A percentile compares a stretch with the other conserved stretches of the same genome.
Evolutionary conservation across 2,113 vertebrate species (phyloP).

Genomic region (Psittacula cyanocephala): DNA sequence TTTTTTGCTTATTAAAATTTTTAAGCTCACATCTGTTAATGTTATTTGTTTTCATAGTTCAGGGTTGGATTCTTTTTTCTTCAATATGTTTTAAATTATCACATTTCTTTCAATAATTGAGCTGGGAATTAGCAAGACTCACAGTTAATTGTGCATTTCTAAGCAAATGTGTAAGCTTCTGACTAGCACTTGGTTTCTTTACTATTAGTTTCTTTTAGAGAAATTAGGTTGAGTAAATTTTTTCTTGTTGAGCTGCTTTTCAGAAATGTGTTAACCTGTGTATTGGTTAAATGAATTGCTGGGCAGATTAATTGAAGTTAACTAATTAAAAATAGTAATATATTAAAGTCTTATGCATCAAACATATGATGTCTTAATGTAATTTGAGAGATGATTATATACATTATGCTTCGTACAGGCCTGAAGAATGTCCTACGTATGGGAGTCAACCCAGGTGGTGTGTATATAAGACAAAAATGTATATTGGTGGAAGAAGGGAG

Average conservation of each 20-base stretch:
- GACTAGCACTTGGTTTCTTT: neutral
- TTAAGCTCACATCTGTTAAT: neutral
- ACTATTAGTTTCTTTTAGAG: neutral
- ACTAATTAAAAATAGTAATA: neutral
- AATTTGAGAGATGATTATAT: neutral
- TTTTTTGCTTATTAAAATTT: neutral
- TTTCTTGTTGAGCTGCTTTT: neutral
- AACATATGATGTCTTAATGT: neutral
- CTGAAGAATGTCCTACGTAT: neutral
- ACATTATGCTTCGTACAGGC: neutral
- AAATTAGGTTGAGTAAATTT: neutral
- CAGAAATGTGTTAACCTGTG: neutral
- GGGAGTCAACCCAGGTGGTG: neutral
- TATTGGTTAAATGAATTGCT: neutral
- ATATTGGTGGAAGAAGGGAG: neutral
- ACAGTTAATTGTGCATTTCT: constrained; percentile 26
- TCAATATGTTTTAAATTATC: neutral
- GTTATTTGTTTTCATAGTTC: neutral
- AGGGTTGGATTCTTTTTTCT: neutral
- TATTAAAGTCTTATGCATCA: neutral
- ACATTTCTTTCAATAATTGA: constrained; percentile 28
- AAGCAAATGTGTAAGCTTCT: neutral
- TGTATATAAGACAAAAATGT: neutral
- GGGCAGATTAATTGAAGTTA: neutral
- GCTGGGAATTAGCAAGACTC: constrained; percentile 7